Conservation (phyloP, 1,140 invertebrate genomes). For the Adoxophyes honmai region DNA sequence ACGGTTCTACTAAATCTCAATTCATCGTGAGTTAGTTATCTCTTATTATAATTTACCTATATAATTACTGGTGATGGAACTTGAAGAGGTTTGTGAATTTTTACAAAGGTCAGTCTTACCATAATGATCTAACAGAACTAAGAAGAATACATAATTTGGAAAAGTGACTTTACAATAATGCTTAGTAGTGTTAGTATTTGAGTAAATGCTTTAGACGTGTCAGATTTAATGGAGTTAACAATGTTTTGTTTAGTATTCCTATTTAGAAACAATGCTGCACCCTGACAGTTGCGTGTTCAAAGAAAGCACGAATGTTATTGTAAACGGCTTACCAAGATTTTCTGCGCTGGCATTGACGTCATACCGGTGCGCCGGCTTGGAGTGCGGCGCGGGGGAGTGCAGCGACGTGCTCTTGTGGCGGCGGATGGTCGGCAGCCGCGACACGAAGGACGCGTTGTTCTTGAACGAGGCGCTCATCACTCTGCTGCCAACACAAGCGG, state of each 20-base stretch:
- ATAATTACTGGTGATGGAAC: too few species aligned
- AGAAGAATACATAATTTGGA: background rate
- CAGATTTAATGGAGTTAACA: background rate
- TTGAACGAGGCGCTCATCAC: constrained; percentile 87
- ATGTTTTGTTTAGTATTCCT: constrained; percentile 8
- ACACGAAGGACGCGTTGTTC: constrained; percentile 94
- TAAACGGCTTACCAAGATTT: constrained; percentile 81
- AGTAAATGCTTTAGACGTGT: background rate
- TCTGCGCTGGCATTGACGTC: constrained; percentile 85
- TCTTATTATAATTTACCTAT: too few species aligned
- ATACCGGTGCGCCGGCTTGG: constrained; percentile 79
- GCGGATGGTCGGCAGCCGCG: constrained; percentile 90
- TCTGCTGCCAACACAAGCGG: constrained; percentile 72
- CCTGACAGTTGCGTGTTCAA: constrained; percentile 53
- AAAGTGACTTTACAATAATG: background rate
- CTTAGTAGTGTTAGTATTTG: background rate
- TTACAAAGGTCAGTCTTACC: too few species aligned
- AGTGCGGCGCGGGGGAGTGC: constrained; percentile 82
- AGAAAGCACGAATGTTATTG: background rate
- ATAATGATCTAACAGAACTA: background rate
- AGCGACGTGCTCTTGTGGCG: constrained; percentile 87
- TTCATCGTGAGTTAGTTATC: too few species aligned
- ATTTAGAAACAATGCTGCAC: constrained; percentile 6
- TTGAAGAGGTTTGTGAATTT: too few species aligned
- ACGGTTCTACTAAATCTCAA: too few species aligned